A percentile compares a stretch with the other conserved stretches of the same genome.
Evolutionary conservation across 2,888 invertebrate species (phyloP).

Genomic region (Lamproptera curius): DNA sequence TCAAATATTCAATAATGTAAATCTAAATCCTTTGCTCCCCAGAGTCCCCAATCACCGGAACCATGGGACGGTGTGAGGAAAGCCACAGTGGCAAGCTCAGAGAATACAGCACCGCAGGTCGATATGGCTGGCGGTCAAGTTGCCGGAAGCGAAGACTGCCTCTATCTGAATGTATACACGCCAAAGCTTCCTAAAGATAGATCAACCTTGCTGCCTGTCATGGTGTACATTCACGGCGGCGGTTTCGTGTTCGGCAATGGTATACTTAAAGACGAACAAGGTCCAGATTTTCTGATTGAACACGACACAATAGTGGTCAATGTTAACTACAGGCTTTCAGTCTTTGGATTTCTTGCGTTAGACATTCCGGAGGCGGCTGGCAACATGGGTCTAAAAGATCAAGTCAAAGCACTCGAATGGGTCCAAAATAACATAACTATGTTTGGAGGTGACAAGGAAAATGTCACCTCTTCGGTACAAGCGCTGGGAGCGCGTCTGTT

Average conservation of each 20-base stretch:
- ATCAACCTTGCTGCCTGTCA: conserved; percentile 39
- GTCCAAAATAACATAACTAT: conserved; percentile 44
- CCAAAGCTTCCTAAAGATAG: conserved; percentile 35
- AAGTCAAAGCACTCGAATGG: conserved; percentile 52
- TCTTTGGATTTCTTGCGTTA: conserved; percentile 54
- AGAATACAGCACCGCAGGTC: conserved; percentile 36
- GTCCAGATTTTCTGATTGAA: conserved; percentile 54
- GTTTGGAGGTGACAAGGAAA: conserved; percentile 48
- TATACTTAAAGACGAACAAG: conserved; percentile 38
- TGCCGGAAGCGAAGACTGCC: conserved; percentile 54
- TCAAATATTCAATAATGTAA: no score
- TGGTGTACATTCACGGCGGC: conserved; percentile 60
- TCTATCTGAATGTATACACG: conserved; percentile 54
- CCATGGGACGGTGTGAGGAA: conserved; percentile 56
- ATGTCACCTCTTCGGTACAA: conserved; percentile 50
- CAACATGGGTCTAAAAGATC: conserved; percentile 60
- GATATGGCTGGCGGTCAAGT: conserved; percentile 27
- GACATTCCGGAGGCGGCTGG: conserved; percentile 49
- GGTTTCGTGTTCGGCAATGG: conserved; percentile 51
- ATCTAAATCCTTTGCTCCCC: no score
- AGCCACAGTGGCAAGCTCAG: conserved; percentile 35
- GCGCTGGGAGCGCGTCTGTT: conserved; percentile 47
- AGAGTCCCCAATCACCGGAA: conserved; percentile 54
- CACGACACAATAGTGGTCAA: conserved; percentile 52
- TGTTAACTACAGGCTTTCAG: conserved; percentile 58